Base-by-base conservation (phyloP, 2,888 invertebrate genomes). In the Stomorhina lunata region DNA sequence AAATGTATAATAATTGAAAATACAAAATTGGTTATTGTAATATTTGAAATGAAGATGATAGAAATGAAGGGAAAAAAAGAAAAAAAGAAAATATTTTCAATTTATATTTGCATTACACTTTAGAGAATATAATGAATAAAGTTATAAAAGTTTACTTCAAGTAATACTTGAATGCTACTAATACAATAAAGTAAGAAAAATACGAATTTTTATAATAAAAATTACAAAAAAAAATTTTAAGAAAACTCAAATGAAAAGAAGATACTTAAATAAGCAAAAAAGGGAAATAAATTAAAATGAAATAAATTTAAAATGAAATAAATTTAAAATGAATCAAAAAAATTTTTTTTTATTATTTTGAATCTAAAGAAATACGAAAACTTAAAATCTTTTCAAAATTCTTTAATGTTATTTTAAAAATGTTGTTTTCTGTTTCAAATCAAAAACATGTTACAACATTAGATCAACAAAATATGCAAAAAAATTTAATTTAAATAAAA, bases 41-140 rank as follows among this genome's bases (percentile, higher is more conserved):
- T 63, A 63, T 48, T 75, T 69, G 27, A 50, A 72, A 34, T n/a
- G n/a, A n/a, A n/a, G n/a, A n/a, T 45, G 25, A 25, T n/a, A 29
- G 32, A 65, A 75, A 32, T 34, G 4, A 48, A 59, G 32, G n/a
- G n/a, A n/a, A 65, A 29, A 20, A 22, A 73, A 40, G 7, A 43
- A 7, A 20, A 50, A 22, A 25, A 50, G 5, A 50, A n/a, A 68
- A 15, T 59, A 15, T 63, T 65, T 73, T 32, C 78, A 82, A 75
- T 79, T 75, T 75, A 43, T 79, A 79, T 76, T 79, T 82, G 75
- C 71, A 68, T 66, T 76, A 57, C 79, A 71, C 82, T 82, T 82
- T 27, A 61, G 75, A 75, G 72, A 75, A 82, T 71, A n/a, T n/a
- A 75, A 68, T 75, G 71, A 79, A 79, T 61, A 79, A 71, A 75